Conservation (phyloP, 2,888 invertebrate genomes). For the Drepana falcataria region DNA sequence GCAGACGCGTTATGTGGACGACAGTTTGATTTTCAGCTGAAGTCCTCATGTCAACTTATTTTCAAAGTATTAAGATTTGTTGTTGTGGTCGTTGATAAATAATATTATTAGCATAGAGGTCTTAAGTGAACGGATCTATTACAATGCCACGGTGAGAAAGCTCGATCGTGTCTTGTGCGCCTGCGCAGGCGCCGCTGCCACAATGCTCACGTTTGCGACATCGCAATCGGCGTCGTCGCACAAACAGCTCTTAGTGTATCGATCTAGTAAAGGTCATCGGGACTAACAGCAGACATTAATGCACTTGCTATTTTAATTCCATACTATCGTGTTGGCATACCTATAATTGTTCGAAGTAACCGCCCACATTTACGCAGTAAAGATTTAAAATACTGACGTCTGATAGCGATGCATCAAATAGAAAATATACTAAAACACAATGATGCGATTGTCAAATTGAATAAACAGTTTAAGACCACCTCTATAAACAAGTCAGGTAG, state of each 20-base stretch:
- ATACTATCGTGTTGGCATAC: constrained; percentile 21
- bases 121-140: constrained; percentile 58
- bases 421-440: constrained; percentile 28
- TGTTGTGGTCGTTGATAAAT: constrained; percentile 12
- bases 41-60: too few relatives aligned
- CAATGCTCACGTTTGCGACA: constrained; percentile 59
- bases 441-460: constrained; percentile 23
- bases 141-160: constrained; percentile 67
- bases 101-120: constrained; percentile 44
- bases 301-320: constrained; percentile 29
- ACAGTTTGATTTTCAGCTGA: too few relatives aligned
- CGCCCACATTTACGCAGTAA: constrained; percentile 1
- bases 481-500: constrained; percentile 47
- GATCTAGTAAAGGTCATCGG: constrained; percentile 48
- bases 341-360: neutral
- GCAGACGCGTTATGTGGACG: too few relatives aligned
- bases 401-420: constrained; percentile 30
- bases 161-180: constrained; percentile 36
- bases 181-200: constrained; percentile 25
- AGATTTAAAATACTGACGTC: constrained; percentile 22
- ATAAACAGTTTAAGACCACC: constrained; percentile 42
- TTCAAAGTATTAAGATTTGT: too few relatives aligned
- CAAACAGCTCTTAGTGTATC: constrained; percentile 32
- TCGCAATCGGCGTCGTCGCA: constrained; percentile 35
- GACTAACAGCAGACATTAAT: constrained; percentile 21